Evolutionary conservation across 2,888 invertebrate species (phyloP).

Genomic region (Diaphora mendica): DNA sequence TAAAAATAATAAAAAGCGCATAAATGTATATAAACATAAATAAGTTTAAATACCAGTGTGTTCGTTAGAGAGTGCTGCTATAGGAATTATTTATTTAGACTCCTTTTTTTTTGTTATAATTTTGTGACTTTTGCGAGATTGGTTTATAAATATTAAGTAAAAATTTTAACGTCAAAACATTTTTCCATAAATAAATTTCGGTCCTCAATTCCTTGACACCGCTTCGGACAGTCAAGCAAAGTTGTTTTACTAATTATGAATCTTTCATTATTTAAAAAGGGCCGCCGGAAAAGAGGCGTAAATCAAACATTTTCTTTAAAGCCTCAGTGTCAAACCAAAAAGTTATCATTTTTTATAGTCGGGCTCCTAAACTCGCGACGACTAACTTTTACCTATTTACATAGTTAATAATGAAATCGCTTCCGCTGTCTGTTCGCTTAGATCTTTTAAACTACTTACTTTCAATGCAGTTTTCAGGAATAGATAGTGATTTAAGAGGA

Average conservation of each 20-base stretch:
- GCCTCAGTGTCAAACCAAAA: constrained; percentile 64
- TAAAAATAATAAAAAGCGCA: not conserved
- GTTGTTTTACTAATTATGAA: constrained; percentile 61
- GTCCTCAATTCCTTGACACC: constrained; percentile 2
- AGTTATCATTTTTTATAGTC: constrained; percentile 49
- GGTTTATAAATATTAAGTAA: constrained; percentile 12
- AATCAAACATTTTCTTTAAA: constrained; percentile 50
- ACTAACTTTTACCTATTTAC: too few relatives aligned
- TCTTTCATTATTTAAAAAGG: constrained; percentile 66
- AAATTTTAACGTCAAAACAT: constrained; percentile 40
- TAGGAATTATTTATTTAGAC: not conserved
- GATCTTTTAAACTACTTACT: too few relatives aligned
- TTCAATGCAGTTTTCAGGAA: too few relatives aligned
- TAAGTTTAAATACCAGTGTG: too few relatives aligned
- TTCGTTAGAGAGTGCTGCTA: not conserved
- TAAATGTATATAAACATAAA: not conserved
- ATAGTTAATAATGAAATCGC: too few relatives aligned
- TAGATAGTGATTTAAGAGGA: too few relatives aligned
- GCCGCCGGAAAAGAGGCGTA: constrained; percentile 51
- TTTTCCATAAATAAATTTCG: constrained; percentile 14
- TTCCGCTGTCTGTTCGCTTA: too few relatives aligned
- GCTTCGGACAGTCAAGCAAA: constrained; percentile 23
- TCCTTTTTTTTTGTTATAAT: not conserved
- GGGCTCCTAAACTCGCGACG: constrained; percentile 42
- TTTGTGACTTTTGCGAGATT: not conserved